Evolutionary conservation across 2,888 invertebrate genomes (phyloP), one percentile per base, ranked within the genome.

Genomic region (Eupeodes latifasciatus): DNA sequence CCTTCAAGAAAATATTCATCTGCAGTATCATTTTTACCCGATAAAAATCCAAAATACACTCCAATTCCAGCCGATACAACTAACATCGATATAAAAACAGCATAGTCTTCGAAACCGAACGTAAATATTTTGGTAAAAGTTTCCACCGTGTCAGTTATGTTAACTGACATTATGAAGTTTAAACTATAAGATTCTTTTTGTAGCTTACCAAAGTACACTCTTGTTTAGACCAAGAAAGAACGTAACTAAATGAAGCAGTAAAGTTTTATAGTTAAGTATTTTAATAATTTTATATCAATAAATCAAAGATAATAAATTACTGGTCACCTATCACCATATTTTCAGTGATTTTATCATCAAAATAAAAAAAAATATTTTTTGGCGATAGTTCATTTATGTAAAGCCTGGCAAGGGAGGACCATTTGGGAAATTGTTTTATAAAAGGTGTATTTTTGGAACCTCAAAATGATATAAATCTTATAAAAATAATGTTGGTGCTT

Each of bases 1-100:
- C 94, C 94, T 5, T 94, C 95, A 90, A 95, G 93, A 49, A 95
- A 92, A 91, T 95, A 95, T 71, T 94, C 90, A 55, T 90, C 90
- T 0, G 90, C 81, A 5, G 90, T 89, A 27, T 93, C 91, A 40
- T 85, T 81, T 77, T 91, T 91, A 82, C 92, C 93, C 71, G 94
- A 93, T 89, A 92, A 94, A 89, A 92, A 94, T 88, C 93, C 93
- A 90, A 94, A 94, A 91, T 94, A 95, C 69, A 95, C 90, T 51
- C 95, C 95, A 71, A 95, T 95, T 4, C 91, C 92, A 1, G 94
- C 94, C 2, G 95, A 95, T 34, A 94, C 89, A 59, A 91, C 90
- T 72, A 95, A 91, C 94, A 94, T 94, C 10, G 92, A 40, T 3
- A 90, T 92, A 87, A 95, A 94, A 61, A 95, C 94, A 34, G 93